These are phyloP conservation scores for Calyptommatus sinebrachiatus DNA, from an alignment of 2,113 vertebrate genomes.

Conservation along the genomic window DNA sequence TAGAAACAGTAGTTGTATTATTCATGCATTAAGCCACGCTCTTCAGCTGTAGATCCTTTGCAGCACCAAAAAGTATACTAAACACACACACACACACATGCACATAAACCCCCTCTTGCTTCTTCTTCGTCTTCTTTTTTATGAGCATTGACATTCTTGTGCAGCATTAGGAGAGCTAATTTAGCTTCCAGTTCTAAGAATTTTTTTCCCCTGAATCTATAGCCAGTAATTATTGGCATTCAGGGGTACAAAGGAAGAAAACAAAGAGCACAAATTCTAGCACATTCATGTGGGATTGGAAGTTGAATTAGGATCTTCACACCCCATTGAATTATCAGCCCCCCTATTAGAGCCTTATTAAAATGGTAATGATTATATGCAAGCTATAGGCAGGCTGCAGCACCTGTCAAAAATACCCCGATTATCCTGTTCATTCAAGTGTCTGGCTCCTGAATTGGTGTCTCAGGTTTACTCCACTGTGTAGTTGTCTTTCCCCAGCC, in stretches of 20 bases:
- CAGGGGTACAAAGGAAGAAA: conserved; percentile 82
- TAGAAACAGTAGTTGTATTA: conserved; percentile 72
- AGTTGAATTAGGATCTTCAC: conserved; percentile 82
- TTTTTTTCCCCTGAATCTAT: conserved; percentile 82
- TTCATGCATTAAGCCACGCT: conserved; percentile 75
- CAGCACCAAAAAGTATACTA: conserved; percentile 74
- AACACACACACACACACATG: conserved; percentile 13
- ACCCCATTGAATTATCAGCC: conserved; percentile 83
- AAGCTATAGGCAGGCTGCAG: conserved; percentile 77
- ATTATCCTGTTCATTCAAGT: conserved; percentile 81
- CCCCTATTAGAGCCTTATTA: conserved; percentile 84
- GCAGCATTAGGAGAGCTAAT: conserved; percentile 83
- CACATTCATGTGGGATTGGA: conserved; percentile 84
- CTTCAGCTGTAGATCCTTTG: conserved; percentile 76
- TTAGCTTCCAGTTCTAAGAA: conserved; percentile 84
- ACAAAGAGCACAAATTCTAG: conserved; percentile 83
- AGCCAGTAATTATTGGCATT: conserved; percentile 87
- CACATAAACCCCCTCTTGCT: conserved; percentile 70
- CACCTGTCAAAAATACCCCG: conserved; percentile 82
- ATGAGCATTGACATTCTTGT: conserved; percentile 83
- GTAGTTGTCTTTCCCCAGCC: conserved; percentile 58
- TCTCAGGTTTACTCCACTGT: conserved; percentile 78
- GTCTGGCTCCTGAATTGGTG: conserved; percentile 73
- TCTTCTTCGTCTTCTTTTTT: conserved; percentile 64
- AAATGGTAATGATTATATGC: conserved; percentile 85